Conservation (phyloP, 2,113 vertebrate genomes). For the Fregata magnificens region DNA sequence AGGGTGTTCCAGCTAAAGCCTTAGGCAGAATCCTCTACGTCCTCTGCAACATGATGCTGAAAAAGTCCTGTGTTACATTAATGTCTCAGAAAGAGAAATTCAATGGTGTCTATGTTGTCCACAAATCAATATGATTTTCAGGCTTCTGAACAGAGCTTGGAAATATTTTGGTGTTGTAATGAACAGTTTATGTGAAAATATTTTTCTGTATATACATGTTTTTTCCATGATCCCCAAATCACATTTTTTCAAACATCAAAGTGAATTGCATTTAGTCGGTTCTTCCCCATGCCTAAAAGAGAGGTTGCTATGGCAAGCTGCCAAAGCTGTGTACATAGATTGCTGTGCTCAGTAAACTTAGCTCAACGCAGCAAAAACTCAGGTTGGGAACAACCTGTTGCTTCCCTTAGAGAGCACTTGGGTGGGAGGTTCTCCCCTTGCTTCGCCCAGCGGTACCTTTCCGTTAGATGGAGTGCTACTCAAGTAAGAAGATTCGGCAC, state of each 20-base stretch:
- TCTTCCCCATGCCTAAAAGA: neutral
- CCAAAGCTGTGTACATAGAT: neutral
- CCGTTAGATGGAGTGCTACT: neutral
- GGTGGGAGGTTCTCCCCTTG: neutral
- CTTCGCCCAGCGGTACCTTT: neutral
- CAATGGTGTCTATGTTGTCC: neutral
- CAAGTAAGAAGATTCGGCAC: neutral
- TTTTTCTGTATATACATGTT: neutral
- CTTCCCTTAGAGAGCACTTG: neutral
- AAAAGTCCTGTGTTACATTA: neutral
- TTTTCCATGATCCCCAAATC: neutral
- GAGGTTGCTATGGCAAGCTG: neutral
- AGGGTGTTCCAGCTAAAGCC: neutral
- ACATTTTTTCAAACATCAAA: neutral
- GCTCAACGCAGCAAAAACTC: neutral
- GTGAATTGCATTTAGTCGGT: neutral
- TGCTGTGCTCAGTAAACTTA: neutral
- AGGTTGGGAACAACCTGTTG: neutral
- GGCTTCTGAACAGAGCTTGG: neutral
- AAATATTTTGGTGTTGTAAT: neutral
- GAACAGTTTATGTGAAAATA: neutral
- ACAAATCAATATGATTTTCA: neutral
- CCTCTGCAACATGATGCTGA: neutral
- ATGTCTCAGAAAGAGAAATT: neutral
- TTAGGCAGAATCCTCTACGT: neutral